phyloP scores from a whole-genome alignment of 2,113 vertebrate species.

The Cephalopterus ornatus region DNA sequence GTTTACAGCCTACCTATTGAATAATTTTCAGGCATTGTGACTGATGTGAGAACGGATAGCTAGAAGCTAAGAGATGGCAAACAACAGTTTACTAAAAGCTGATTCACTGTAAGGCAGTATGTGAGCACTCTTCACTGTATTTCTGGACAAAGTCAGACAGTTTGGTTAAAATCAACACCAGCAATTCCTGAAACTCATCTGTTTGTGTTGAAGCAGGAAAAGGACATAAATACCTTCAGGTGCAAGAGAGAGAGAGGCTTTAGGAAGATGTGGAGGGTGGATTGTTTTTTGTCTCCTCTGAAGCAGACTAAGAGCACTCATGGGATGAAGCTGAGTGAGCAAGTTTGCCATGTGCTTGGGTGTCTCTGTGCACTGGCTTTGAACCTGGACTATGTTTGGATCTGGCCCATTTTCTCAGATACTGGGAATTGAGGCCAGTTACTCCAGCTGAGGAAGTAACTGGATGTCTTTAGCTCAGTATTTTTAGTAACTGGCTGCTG shows the following conservation, averaged over 20 bases:
- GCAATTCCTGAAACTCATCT: neutral
- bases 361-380: neutral
- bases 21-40: neutral
- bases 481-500: neutral
- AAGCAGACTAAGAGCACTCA: neutral
- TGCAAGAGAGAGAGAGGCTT: neutral
- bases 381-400: neutral
- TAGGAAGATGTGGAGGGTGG: neutral
- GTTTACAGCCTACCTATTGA: neutral
- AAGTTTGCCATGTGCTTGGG: neutral
- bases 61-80: neutral
- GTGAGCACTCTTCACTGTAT: neutral
- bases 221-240: neutral
- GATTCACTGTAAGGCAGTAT: neutral
- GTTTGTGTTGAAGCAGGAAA: neutral
- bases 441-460: neutral
- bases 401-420: neutral
- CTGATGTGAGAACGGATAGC: neutral
- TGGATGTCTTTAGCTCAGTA: neutral
- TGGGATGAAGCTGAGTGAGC: neutral
- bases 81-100: neutral
- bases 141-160: neutral
- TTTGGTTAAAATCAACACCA: neutral
- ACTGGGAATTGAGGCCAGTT: neutral
- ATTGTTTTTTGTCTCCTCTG: neutral